Conservation (phyloP, 2,797 vertebrate species). For the Pelodytes ibericus region DNA sequence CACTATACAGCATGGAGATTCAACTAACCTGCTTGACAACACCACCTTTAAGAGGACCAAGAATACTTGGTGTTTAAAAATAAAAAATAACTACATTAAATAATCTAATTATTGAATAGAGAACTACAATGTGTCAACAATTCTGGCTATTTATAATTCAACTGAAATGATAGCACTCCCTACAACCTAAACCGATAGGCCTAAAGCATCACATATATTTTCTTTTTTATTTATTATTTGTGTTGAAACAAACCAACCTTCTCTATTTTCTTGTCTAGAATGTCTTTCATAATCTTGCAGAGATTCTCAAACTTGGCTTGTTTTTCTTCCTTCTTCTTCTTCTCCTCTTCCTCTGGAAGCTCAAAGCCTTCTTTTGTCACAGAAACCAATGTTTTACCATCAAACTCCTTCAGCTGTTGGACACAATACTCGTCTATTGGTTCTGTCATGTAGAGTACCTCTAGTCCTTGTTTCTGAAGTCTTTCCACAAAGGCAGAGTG, state of each 20-base stretch:
- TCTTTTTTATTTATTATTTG: no score
- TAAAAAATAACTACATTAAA: no score
- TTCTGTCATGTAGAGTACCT: conserved; percentile 97
- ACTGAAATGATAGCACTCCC: no score
- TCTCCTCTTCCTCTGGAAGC: conserved; percentile 92
- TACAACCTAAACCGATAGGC: no score
- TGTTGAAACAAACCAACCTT: conserved; percentile 74
- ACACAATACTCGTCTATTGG: conserved; percentile 98
- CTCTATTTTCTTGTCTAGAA: conserved; percentile 90
- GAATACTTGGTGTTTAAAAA: neutral
- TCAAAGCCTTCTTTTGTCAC: conserved; percentile 94
- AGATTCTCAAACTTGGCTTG: conserved; percentile 88
- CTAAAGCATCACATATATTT: no score
- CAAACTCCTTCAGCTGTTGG: conserved; percentile 93
- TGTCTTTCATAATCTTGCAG: conserved; percentile 95
- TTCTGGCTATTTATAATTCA: no score
- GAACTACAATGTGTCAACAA: no score
- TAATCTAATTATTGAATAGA: no score
- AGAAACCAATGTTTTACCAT: conserved; percentile 91
- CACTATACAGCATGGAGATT: conserved; percentile 92
- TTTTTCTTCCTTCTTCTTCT: conserved; percentile 91
- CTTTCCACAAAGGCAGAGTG: conserved; percentile 96
- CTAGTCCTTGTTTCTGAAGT: conserved; percentile 89
- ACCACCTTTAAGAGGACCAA: conserved; percentile 76
- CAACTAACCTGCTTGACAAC: conserved; percentile 89